phyloP scores from a whole-genome alignment of 2,113 vertebrate genomes.

The Nyctibius bracteatus region DNA sequence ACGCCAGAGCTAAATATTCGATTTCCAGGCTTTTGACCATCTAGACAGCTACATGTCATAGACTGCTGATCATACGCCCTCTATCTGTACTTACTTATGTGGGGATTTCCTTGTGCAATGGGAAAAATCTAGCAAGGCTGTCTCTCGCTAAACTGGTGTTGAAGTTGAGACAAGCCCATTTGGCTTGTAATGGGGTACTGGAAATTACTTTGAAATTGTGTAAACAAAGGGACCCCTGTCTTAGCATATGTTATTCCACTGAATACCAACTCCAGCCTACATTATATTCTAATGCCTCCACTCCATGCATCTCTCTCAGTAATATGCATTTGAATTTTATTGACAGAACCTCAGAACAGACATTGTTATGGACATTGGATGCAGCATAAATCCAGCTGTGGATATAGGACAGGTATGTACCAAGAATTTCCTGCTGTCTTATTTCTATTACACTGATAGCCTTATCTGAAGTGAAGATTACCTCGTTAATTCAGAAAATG shows the following conservation, averaged over 20 bases:
- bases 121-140: not conserved
- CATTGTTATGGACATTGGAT: conserved; percentile 84
- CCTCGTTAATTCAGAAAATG: not conserved
- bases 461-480: not conserved
- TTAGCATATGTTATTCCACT: not conserved
- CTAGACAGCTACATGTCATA: not conserved
- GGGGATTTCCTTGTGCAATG: not conserved
- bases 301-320: not conserved
- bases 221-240: not conserved
- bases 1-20: not conserved
- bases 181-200: not conserved
- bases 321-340: not conserved
- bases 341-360: conserved; percentile 86
- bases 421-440: not conserved
- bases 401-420: conserved; percentile 88
- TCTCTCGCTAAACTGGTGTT: not conserved
- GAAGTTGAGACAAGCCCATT: not conserved
- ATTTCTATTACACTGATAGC: not conserved
- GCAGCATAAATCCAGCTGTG: conserved; percentile 88
- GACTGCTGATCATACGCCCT: not conserved
- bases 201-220: not conserved
- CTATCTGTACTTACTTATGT: not conserved
- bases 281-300: not conserved
- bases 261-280: not conserved
- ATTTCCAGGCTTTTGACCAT: not conserved